Evolutionary conservation across 2,113 vertebrate genomes (phyloP), one percentile per base, ranked within the genome.

Genomic region (Leptobrachium ailaonicum): DNA sequence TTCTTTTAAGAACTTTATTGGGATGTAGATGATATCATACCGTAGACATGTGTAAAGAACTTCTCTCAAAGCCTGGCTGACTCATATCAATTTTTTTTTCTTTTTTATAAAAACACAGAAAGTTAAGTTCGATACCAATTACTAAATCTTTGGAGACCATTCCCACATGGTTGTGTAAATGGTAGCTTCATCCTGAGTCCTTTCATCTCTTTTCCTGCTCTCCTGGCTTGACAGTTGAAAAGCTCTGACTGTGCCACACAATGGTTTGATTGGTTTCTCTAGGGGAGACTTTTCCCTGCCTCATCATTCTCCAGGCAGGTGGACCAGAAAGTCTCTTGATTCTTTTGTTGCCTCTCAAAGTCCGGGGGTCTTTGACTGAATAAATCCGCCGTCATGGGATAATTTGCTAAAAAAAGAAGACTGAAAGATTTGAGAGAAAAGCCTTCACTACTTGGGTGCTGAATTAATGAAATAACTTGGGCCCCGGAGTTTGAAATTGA

Each of bases 241-340:
- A 96, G 96, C 93, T 96, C 95, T 95, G 92, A 96, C 95, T 95
- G 96, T 93, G 95, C 94, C 93, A 93, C 95, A 96, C 97, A 98
- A 98, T 98, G 92, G 95, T 95, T 93, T 96, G 97, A 98, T 98
- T 98, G 97, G 95, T 96, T 94, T 95, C 96, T 95, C 96, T 95
- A 90, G 92, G 93, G 93, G 94, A 92, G 92, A 91, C 93, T 94
- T 93, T 94, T 92, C 92, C 93, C 91, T 92, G 91, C 94, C 94
- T 96, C 94, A 95, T 98, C 95, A 97, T 96, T 96, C 91, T 91
- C 92, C 92, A 95, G 93, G 96, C 96, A 98, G 95, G 97, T 98
- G 96, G 96, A 98, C 95, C 95, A 96, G 95, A 96, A 96, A 96
- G 96, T 97, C 94, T 93, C 94, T 94, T 95, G 95, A 97, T 97